Evolutionary conservation across 2,888 invertebrate genomes (phyloP), one percentile per base, ranked within the genome.

Genomic region (Pocota personata): DNA sequence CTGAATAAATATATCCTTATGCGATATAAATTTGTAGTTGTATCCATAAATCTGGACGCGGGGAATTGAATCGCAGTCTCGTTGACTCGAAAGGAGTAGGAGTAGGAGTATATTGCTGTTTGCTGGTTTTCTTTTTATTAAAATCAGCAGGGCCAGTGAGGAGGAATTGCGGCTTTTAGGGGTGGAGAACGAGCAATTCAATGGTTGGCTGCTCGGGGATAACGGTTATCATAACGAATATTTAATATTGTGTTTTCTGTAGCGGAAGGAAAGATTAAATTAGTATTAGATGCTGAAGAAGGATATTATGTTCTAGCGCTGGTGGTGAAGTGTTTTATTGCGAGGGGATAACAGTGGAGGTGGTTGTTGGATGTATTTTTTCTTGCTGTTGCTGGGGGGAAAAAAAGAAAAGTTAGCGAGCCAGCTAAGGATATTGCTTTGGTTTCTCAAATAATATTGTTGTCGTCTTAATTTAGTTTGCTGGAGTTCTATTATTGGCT

Each of bases 211-310:
- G 52, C 79, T 43, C 80, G 52, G 43, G 58, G 64, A 71, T 43
- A 58, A 75, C 75, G 79, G 75, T 79, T 75, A 84, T 79, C 84
- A 84, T 71, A 79, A 71, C 71, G 84, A 79, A 84, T 84, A 79
- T 79, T 84, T 79, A 84, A 84, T 75, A 84, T 80, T 71, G 75
- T 66, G 64, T 84, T 80, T 79, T 83, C 52, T 71, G 75, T 71
- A 80, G 84, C 84, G 79, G 79, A 84, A 84, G 57, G 79, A 79
- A 69, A 84, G 75, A 79, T 84, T 84, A 84, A 84, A 84, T 75
- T 84, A 75, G 69, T 79, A 52, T 66, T 64, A 58, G 78, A 83
- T 64, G 55, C 69, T 57, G 37, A 62, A 46, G 64, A 19, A 71
- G 75, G 52, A 66, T 79, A 52, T 69, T 79, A 64, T 75, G 48